phyloP scores from a whole-genome alignment of 2,113 vertebrate genomes.

The Peromyscus maniculatus region DNA sequence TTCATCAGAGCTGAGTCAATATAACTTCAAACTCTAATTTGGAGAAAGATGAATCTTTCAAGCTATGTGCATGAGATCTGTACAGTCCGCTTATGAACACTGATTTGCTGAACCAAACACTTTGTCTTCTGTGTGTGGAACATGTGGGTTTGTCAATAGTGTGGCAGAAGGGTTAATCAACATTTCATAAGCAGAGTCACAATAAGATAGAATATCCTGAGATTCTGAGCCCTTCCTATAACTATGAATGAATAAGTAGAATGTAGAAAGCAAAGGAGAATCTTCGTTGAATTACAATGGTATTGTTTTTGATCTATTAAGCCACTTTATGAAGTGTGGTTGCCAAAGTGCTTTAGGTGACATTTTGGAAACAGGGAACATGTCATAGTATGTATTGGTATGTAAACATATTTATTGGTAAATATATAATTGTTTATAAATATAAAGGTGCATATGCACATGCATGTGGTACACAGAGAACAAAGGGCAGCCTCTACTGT shows the following conservation, averaged over 20 bases:
- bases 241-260: neutral
- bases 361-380: neutral
- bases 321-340: too few relatives aligned
- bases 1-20: neutral
- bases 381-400: neutral
- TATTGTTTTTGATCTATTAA: neutral
- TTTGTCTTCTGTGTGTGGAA: neutral
- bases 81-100: neutral
- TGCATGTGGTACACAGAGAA: neutral
- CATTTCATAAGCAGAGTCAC: neutral
- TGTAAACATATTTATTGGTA: neutral
- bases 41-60: neutral
- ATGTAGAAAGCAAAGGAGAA: neutral
- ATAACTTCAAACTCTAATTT: constrained; percentile 30
- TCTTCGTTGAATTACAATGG: neutral
- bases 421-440: neutral
- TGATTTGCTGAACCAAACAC: neutral
- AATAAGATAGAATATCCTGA: neutral
- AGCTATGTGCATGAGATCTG: neutral
- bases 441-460: neutral
- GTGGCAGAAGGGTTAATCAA: neutral
- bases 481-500: neutral
- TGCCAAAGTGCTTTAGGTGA: neutral
- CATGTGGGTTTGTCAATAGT: neutral
- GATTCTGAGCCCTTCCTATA: neutral